Evolutionary conservation across 2,113 vertebrate species (phyloP).

Genomic region (Hippocampus zosterae): DNA sequence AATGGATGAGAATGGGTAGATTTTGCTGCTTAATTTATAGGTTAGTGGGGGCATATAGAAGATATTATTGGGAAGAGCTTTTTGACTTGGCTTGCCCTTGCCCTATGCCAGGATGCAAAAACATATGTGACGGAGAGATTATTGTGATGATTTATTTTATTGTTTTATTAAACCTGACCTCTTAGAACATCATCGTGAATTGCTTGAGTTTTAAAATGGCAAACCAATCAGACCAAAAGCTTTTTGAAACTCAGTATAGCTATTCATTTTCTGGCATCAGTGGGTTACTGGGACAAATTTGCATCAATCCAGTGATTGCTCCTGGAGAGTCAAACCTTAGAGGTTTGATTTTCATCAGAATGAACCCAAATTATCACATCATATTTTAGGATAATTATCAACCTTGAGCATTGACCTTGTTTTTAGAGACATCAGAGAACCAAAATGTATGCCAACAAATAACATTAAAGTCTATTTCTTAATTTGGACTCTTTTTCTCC

Average conservation of each 20-base stretch:
- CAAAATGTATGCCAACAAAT: background rate
- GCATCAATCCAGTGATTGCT: background rate
- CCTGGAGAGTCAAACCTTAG: background rate
- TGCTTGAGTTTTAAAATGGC: background rate
- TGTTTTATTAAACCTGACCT: background rate
- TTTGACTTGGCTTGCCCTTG: too few relatives aligned
- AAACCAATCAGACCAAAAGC: background rate
- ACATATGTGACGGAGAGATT: too few relatives aligned
- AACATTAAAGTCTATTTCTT: background rate
- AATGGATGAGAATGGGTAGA: too few relatives aligned
- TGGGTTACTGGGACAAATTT: background rate
- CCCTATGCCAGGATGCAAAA: too few relatives aligned
- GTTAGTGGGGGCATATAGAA: too few relatives aligned
- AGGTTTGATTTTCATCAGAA: background rate
- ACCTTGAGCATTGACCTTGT: background rate
- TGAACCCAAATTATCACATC: background rate
- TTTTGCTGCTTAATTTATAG: too few relatives aligned
- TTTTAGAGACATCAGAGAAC: background rate
- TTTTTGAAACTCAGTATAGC: too few relatives aligned
- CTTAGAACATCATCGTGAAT: background rate
- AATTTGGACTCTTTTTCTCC: background rate
- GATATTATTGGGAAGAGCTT: too few relatives aligned
- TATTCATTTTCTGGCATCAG: background rate
- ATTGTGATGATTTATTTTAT: too few relatives aligned
- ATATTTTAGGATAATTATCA: background rate